Conservation (phyloP, 2,113 vertebrate genomes). For the Ciconia stormi region DNA sequence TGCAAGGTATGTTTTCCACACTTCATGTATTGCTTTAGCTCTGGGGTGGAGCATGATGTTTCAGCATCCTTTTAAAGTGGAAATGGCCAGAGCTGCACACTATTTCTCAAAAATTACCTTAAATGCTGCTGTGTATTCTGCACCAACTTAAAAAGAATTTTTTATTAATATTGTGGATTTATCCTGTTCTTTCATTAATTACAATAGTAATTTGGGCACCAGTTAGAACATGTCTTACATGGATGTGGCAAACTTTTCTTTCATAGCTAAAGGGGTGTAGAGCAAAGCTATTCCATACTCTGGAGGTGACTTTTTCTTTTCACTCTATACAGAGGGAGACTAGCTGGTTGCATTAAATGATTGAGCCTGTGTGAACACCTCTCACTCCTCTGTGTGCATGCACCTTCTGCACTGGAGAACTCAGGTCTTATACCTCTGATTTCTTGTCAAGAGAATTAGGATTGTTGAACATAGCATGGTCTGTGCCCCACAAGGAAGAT, state of each 20-base stretch:
- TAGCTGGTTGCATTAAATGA: neutral
- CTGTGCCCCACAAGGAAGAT: neutral
- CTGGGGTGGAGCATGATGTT: neutral
- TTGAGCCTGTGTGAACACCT: neutral
- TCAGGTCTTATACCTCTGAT: neutral
- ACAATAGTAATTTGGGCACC: neutral
- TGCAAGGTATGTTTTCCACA: neutral
- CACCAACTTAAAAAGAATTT: neutral
- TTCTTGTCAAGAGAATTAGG: neutral
- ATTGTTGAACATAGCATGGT: neutral
- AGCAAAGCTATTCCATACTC: neutral
- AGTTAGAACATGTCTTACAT: neutral
- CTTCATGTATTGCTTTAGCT: neutral
- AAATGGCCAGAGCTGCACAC: neutral
- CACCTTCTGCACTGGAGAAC: neutral
- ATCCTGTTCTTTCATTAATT: neutral
- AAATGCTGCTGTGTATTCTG: neutral
- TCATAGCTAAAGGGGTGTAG: neutral
- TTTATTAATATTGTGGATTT: neutral
- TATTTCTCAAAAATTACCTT: neutral
- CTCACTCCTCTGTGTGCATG: neutral
- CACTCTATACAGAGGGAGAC: neutral
- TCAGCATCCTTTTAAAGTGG: neutral
- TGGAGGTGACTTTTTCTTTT: neutral
- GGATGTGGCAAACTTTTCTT: neutral